Base-by-base conservation (phyloP, 2,113 vertebrate genomes). In the Lepus timidus region DNA sequence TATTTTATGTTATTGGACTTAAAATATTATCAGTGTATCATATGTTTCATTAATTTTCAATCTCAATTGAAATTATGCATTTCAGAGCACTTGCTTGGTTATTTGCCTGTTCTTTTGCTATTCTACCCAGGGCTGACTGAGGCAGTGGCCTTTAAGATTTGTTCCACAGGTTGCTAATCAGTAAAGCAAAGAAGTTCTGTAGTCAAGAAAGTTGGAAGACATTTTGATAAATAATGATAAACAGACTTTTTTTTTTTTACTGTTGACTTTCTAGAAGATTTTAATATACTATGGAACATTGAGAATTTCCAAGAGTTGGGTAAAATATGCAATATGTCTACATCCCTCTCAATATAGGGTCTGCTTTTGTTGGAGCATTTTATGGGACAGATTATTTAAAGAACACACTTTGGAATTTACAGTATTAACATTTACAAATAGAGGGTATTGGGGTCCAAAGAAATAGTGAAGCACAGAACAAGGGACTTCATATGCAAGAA, bases 31-130 rank as follows among this genome's bases (percentile, higher is more conserved):
- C 17, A 64, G 16, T 86, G 23, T 33, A 61, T 36, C 73, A 62
- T 22, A 71, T 4, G 6, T 51, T 78, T 4, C 23, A 4, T 88
- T 81, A 90, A 31, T 70, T 93, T 92, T 87, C 25, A 80, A 55
- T 87, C 70, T 91, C 79, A 55, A 84, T 91, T 79, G 49, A 85
- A 97, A 88, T 65, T 86, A 90, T 73, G n/a, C 52, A 84, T 39
- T 95, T 95, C 84, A 58, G 36, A 92, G 6, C 85, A 73, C 65
- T 87, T 75, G 52, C 22, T 76, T 88, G 89, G 85, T 83, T 79
- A 67, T 52, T 82, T 93, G 25, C 39, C 49, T 94, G 67, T 16
- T 29, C 44, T 76, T 93, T 95, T 67, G 4, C 44, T 91, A 20
- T 83, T 86, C 52, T 17, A 0, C 11, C 8, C 17, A 78, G 44